Evolutionary conservation across 1,140 invertebrate genomes (phyloP).

Genomic region (Micrasema minimum): DNA sequence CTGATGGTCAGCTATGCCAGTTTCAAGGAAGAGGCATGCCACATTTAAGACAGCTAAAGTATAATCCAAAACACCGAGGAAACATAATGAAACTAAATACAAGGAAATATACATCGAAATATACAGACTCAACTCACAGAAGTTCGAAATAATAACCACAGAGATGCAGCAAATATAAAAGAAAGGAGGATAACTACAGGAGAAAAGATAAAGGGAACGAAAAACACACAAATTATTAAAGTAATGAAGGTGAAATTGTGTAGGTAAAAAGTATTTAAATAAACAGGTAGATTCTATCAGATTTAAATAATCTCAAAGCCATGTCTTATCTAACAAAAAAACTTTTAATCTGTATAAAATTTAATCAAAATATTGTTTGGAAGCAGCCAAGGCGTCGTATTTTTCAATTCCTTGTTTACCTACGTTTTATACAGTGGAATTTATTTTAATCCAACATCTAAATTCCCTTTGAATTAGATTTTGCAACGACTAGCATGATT

Average conservation of each 20-base stretch:
- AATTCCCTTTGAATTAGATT: background rate
- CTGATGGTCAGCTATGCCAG: conserved; percentile 30
- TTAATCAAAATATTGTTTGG: no score
- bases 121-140: conserved; percentile 16
- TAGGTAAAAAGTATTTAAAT: no score
- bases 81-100: conserved; percentile 29
- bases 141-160: conserved; percentile 23
- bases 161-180: conserved; percentile 22
- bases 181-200: conserved; percentile 11
- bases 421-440: no score
- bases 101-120: conserved; percentile 20
- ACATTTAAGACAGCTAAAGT: conserved; percentile 34
- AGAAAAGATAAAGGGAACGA: background rate
- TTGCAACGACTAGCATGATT: conserved; percentile 1
- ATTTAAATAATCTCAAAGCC: no score
- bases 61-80: conserved; percentile 32
- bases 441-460: no score
- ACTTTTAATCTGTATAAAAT: no score
- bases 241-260: no score
- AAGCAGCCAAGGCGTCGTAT: no score
- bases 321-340: no score
- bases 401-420: no score
- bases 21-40: conserved; percentile 36
- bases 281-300: no score
- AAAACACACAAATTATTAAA: background rate